Percentiles rank a stretch among this genome's conserved stretches.
phyloP scores from a whole-genome alignment of 2,797 vertebrate genomes.

The Clamator glandarius region DNA sequence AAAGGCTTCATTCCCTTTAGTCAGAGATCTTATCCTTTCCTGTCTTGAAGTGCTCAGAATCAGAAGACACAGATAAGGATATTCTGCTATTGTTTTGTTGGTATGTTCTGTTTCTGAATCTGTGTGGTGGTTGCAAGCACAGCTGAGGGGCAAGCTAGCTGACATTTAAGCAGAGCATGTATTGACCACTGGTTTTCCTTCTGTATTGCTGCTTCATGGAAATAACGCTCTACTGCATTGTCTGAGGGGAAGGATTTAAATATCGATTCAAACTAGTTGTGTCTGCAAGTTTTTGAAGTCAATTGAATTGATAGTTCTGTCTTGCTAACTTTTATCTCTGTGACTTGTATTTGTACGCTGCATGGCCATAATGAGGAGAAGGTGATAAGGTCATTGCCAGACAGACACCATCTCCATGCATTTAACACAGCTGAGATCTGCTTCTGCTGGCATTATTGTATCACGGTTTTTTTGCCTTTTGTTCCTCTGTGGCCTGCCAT shows the following conservation, averaged over 20 bases:
- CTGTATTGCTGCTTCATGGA: background rate
- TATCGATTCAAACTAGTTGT: background rate
- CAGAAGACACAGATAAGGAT: background rate
- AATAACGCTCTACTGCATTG: background rate
- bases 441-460: constrained; percentile 34
- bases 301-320: constrained; percentile 35
- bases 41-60: background rate
- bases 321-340: constrained; percentile 25
- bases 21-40: background rate
- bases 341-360: constrained; percentile 37
- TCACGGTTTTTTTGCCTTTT: background rate
- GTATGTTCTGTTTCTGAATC: background rate
- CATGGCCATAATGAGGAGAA: background rate
- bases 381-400: constrained; percentile 35
- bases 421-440: constrained; percentile 29
- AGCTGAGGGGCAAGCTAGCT: background rate
- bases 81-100: background rate
- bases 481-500: background rate
- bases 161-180: background rate
- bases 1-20: background rate
- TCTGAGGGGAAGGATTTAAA: constrained; percentile 37
- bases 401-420: background rate
- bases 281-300: background rate
- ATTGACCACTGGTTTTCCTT: constrained; percentile 17
- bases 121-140: background rate